A percentile compares a stretch with the other conserved stretches of the same genome.
Conservation (phyloP, 2,113 vertebrate genomes). For the Mormyrus lacerda region DNA sequence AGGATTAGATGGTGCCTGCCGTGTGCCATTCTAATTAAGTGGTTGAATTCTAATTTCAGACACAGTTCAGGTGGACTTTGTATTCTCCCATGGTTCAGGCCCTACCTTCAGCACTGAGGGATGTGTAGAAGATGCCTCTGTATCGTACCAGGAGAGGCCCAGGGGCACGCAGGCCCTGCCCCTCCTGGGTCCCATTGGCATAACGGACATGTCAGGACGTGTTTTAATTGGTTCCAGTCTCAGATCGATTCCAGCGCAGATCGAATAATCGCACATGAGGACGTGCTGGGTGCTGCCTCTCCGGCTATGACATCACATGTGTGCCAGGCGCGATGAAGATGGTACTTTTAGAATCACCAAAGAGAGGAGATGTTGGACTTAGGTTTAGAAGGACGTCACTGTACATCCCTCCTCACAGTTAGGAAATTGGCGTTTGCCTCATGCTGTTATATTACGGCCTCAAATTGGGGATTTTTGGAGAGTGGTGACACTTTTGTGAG, state of each 20-base stretch:
- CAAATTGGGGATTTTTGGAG: neutral
- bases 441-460: neutral
- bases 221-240: conserved; percentile 4
- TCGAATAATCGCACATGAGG: conserved; percentile 10
- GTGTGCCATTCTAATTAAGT: neutral
- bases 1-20: neutral
- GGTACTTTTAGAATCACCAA: neutral
- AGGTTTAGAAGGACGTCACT: neutral
- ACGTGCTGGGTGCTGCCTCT: neutral
- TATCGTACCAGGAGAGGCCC: neutral
- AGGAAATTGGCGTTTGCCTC: neutral
- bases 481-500: neutral
- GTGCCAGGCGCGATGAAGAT: neutral
- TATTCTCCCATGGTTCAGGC: neutral
- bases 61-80: neutral
- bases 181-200: neutral
- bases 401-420: neutral
- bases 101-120: neutral
- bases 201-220: neutral
- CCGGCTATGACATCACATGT: neutral
- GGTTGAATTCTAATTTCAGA: neutral
- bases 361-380: neutral
- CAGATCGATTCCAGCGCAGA: no score
- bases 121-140: neutral
- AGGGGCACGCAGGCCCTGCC: neutral